phyloP scores from a whole-genome alignment of 2,888 invertebrate genomes.

The Camptogramma bilineatum region DNA sequence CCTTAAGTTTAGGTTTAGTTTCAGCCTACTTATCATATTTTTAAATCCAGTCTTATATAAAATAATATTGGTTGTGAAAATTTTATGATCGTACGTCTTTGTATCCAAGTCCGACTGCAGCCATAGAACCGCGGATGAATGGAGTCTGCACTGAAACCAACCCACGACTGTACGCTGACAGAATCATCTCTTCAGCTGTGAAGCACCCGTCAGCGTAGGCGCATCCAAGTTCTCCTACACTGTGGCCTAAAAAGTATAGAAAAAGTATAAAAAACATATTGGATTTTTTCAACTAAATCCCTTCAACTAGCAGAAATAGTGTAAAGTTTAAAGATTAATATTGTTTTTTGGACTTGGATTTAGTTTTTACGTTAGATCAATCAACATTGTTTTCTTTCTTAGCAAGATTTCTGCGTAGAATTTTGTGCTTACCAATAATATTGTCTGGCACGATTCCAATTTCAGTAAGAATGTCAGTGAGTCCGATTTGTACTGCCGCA shows the following conservation, averaged over 20 bases:
- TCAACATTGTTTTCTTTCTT: too few species aligned
- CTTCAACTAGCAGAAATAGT: too few species aligned
- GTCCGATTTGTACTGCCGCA: slow-evolving; percentile 87
- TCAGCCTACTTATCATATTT: too few species aligned
- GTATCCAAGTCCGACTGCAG: slow-evolving; percentile 89
- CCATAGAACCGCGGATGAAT: slow-evolving; percentile 92
- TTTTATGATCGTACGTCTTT: slow-evolving; percentile 72
- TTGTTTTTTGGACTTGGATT: too few species aligned
- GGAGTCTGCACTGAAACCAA: slow-evolving; percentile 87
- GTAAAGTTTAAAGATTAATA: too few species aligned
- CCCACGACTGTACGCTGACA: slow-evolving; percentile 92
- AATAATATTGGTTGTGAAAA: too few species aligned
- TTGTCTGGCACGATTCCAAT: slow-evolving; percentile 88
- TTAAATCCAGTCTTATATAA: too few species aligned
- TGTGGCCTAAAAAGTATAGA: slow-evolving; percentile 88
- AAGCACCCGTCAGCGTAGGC: slow-evolving; percentile 96
- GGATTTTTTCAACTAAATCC: too few species aligned
- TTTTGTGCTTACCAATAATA: slow-evolving; percentile 83
- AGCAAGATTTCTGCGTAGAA: too few species aligned
- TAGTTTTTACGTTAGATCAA: too few species aligned
- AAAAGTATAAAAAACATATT: too few species aligned
- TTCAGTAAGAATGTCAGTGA: slow-evolving; percentile 65
- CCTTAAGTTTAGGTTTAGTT: too few species aligned
- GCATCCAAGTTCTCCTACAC: slow-evolving; percentile 96
- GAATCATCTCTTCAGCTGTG: slow-evolving; percentile 91